Evolutionary conservation across 2,113 vertebrate genomes (phyloP).

Genomic region (Candoia aspera): DNA sequence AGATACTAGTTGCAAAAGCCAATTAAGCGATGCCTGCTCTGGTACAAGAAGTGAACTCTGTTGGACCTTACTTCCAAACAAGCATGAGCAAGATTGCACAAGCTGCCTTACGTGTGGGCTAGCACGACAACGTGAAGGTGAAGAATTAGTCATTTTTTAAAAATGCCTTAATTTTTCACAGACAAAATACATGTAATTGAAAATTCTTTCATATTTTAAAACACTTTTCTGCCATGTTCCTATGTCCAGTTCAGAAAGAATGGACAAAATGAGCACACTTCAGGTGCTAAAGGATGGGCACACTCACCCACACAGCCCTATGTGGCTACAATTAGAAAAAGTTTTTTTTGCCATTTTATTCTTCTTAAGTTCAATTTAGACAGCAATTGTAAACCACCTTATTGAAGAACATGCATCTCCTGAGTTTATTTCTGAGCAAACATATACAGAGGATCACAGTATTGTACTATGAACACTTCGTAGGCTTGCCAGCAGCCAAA

Average conservation of each 20-base stretch:
- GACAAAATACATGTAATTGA: background rate
- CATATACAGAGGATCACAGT: background rate
- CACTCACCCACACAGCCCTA: background rate
- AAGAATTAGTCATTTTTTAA: background rate
- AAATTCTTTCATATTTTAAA: background rate
- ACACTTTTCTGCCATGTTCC: background rate
- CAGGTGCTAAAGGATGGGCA: background rate
- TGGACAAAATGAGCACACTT: background rate
- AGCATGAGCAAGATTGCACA: background rate
- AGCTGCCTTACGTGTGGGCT: background rate
- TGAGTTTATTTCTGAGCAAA: background rate
- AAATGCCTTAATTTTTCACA: background rate
- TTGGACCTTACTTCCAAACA: background rate
- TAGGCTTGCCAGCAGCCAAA: background rate
- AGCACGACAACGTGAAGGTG: background rate
- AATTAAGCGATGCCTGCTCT: background rate
- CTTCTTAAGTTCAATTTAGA: background rate
- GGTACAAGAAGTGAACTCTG: conserved; percentile 2
- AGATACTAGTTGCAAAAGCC: conserved; percentile 49
- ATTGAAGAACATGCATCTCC: background rate
- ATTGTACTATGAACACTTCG: background rate
- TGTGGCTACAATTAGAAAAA: background rate
- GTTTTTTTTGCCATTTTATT: background rate
- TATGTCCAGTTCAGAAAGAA: background rate
- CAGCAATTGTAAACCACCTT: background rate